Percentiles rank a stretch among this genome's conserved stretches.
These are phyloP conservation scores for Chironomus tentans DNA, from an alignment of 2,888 invertebrate species.

Conservation along the genomic window DNA sequence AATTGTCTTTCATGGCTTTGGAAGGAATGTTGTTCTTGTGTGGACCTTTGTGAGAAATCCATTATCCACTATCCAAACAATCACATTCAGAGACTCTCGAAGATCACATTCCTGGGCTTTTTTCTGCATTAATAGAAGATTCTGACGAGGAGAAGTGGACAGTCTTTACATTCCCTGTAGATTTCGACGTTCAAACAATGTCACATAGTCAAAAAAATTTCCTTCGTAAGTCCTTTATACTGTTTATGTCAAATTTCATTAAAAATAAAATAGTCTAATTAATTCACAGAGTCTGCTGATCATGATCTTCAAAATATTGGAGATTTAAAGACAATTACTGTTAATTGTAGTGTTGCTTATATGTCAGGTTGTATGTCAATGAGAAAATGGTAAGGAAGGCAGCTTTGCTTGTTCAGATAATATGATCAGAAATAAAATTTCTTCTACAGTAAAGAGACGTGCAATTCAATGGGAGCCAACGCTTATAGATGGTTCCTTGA, in stretches of 20 bases:
- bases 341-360: slow-evolving; percentile 88
- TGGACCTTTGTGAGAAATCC: slow-evolving; percentile 84
- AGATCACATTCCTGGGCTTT: slow-evolving; percentile 66
- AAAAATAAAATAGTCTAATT: background rate
- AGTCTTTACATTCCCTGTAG: slow-evolving; percentile 71
- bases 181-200: slow-evolving; percentile 51
- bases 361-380: slow-evolving; percentile 82
- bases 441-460: slow-evolving; percentile 2
- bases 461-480: slow-evolving; percentile 6
- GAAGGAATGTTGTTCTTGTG: slow-evolving; percentile 93
- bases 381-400: slow-evolving; percentile 69
- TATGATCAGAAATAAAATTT: no score
- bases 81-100: slow-evolving; percentile 82
- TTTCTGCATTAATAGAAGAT: slow-evolving; percentile 70
- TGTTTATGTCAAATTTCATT: no score
- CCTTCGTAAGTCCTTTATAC: slow-evolving; percentile 67
- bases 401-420: no score
- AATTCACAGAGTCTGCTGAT: slow-evolving; percentile 44
- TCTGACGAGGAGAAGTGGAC: slow-evolving; percentile 76
- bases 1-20: slow-evolving; percentile 82
- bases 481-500: slow-evolving; percentile 85
- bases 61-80: slow-evolving; percentile 64
- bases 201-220: slow-evolving; percentile 34
- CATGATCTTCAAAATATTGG: background rate
- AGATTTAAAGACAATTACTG: slow-evolving; percentile 50